Conservation (phyloP, 53 echinoderm and acorn worm species). For the Stichopus horrens region DNA sequence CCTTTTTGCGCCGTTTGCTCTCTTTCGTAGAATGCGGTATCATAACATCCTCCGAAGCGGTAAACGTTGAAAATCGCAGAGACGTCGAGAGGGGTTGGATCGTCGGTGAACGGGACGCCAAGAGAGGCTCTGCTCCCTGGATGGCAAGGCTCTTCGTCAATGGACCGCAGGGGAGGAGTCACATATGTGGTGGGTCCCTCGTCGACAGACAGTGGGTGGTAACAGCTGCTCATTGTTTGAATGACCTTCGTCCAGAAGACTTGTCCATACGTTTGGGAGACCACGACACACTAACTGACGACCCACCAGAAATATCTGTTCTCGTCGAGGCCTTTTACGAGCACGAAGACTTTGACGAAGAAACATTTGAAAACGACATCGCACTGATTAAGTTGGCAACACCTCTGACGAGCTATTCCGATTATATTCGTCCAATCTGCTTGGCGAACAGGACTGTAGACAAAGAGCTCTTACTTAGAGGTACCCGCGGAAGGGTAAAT, state of each 20-base stretch:
- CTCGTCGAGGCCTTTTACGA: conserved; percentile 5
- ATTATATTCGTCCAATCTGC: conserved; percentile 77
- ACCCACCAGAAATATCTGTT: background rate
- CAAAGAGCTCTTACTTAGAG: conserved; percentile 31
- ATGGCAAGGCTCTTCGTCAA: conserved; percentile 7
- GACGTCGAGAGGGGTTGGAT: background rate
- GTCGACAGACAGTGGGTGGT: conserved; percentile 15
- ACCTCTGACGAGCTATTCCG: conserved; percentile 47
- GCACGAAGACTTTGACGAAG: conserved; percentile 5
- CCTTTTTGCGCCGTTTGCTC: too few relatives aligned
- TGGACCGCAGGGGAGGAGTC: background rate
- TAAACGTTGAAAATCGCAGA: background rate
- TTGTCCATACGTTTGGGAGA: background rate
- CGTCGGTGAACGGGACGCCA: conserved; percentile 1
- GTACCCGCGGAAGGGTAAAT: conserved; percentile 46
- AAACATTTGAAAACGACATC: conserved; percentile 55
- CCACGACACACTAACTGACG: background rate
- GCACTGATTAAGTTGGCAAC: conserved; percentile 66
- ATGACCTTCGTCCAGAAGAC: background rate
- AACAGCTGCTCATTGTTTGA: conserved; percentile 23
- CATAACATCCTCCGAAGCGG: background rate
- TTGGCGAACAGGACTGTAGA: conserved; percentile 54
- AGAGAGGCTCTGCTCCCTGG: conserved; percentile 23
- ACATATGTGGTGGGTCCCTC: conserved; percentile 20
- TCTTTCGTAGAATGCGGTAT: conserved; percentile 23